A percentile compares a stretch with the other conserved stretches of the same genome.
Conservation (phyloP, 1,140 invertebrate genomes). For the Magallana gigas region DNA sequence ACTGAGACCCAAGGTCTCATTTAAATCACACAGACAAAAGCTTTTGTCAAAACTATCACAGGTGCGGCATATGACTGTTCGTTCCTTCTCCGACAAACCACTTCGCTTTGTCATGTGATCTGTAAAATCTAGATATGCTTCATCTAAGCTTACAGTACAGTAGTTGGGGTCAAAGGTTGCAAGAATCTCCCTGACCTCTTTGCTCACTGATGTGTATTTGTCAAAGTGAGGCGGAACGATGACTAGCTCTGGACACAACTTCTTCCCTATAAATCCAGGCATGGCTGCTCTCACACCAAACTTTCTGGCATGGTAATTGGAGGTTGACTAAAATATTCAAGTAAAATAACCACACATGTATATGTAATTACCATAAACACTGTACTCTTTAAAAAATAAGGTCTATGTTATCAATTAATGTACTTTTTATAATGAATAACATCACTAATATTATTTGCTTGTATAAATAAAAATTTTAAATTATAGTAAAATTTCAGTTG, state of each 20-base stretch:
- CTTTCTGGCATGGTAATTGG: conserved; percentile 84
- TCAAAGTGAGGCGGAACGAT: conserved; percentile 82
- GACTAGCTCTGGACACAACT: conserved; percentile 84
- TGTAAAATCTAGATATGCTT: conserved; percentile 85
- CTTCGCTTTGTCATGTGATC: conserved; percentile 79
- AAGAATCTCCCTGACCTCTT: conserved; percentile 79
- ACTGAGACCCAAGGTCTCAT: conserved; percentile 42
- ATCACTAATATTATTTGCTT: too few species aligned
- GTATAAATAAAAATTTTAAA: too few species aligned
- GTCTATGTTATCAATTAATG: too few species aligned
- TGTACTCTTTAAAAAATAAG: too few species aligned
- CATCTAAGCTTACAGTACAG: conserved; percentile 83
- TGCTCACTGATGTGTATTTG: conserved; percentile 82
- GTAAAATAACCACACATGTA: too few species aligned
- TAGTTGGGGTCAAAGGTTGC: conserved; percentile 83
- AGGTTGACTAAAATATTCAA: conserved; percentile 82
- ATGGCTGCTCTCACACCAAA: conserved; percentile 86
- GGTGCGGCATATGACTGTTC: conserved; percentile 68
- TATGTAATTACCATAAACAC: too few species aligned
- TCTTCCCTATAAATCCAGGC: conserved; percentile 86
- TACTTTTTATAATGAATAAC: too few species aligned
- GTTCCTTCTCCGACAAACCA: conserved; percentile 56
- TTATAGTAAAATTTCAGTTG: too few species aligned
- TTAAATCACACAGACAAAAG: conserved; percentile 72
- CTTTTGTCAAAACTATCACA: conserved; percentile 49